Base-by-base conservation (phyloP, 2,888 invertebrate species). In the Cephus pulcher region DNA sequence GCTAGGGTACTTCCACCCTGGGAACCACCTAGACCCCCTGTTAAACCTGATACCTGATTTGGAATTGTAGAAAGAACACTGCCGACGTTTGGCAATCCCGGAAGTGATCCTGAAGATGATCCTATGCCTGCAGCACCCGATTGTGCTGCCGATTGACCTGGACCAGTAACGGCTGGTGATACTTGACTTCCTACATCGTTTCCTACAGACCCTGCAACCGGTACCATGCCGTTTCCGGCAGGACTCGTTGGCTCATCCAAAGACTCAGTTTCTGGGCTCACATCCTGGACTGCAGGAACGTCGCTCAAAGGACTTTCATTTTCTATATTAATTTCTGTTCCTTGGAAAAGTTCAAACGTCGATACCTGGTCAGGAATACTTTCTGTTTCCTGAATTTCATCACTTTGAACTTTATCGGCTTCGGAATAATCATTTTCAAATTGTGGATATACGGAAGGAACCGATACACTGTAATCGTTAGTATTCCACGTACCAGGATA, bases 281-380 rank as follows among this genome's bases (percentile, higher is more conserved):
- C 34, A 37, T 81, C 74, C 56, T 79, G 69, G 32, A 23, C 69
- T 34, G 56, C 12, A 23, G 73, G 77, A 34, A 76, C 40, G 1
- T 70, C 11, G 37, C 32, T 56, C 1, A 68, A 80, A 15, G 83
- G 70, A 32, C 77, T 32, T 32, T 71, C 71, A 32, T 33, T 34
- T 71, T 32, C 83, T n/a, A 87, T 80, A n/a, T 85, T 89, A 37
- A 90, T 89, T 23, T 89, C 86, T 6, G 90, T 89, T 0, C 85
- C 86, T 74, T 90, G 89, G 12, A 87, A 82, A 0, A 90, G 84
- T 35, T 89, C 85, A 9, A 88, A 79, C 0, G 82, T 84, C 11
- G 84, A 80, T n/a, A 83, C 75, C 34, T 83, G 32, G 23, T 74
- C 78, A n/a, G 79, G 69, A 30, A 69, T 71, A 9, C 11, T 37